Percentiles rank a stretch among this genome's conserved stretches.
These are phyloP conservation scores for Zaprionus africanus DNA, from an alignment of 1,140 invertebrate species.

Conservation along the genomic window DNA sequence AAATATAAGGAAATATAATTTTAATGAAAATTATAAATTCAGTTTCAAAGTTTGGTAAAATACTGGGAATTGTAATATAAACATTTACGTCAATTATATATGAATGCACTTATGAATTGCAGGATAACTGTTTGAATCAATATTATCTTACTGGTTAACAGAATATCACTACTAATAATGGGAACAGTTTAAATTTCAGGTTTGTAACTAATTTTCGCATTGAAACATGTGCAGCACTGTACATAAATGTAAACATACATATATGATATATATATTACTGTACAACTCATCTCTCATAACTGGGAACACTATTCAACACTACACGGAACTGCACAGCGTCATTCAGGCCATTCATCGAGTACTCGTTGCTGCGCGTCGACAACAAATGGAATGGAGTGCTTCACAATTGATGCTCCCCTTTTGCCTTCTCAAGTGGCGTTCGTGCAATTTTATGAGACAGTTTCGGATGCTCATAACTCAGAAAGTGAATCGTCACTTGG, in stretches of 20 bases:
- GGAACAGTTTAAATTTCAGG: too few species aligned
- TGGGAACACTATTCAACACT: background rate
- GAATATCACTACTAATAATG: too few species aligned
- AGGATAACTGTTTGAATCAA: too few species aligned
- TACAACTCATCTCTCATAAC: background rate
- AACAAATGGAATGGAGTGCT: background rate
- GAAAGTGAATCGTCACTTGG: slow-evolving; percentile 19
- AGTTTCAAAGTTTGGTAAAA: background rate
- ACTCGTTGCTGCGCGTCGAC: slow-evolving; percentile 12
- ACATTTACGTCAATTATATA: too few species aligned
- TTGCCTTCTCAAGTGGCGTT: background rate
- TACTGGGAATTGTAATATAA: background rate
- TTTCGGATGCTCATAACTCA: slow-evolving; percentile 44
- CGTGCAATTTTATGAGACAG: slow-evolving; percentile 19
- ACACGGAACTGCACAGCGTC: background rate
- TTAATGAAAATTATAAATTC: background rate
- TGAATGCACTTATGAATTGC: too few species aligned
- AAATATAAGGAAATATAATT: background rate
- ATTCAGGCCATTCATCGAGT: slow-evolving; percentile 20
- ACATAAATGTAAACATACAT: too few species aligned
- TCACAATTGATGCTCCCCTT: background rate
- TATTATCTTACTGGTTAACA: too few species aligned
- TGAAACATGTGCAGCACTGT: too few species aligned
- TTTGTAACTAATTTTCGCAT: too few species aligned
- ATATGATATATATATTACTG: too few species aligned